Conservation (phyloP, 2,113 vertebrate genomes). For the Meleagris gallopavo region DNA sequence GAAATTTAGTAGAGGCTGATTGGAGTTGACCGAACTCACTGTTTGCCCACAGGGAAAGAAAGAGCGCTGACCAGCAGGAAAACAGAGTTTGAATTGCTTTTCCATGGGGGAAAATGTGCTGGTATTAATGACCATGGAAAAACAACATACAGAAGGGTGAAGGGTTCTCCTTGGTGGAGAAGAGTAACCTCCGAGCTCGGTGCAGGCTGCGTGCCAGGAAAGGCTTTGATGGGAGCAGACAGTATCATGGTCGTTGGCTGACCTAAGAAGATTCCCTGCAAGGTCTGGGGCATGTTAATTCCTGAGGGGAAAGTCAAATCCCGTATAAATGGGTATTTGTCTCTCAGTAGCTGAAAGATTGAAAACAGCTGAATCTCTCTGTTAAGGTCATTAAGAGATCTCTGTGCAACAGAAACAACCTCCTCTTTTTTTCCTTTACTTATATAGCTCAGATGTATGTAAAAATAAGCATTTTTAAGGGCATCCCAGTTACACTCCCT, state of each 20-base stretch:
- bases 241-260: background rate
- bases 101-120: background rate
- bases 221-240: background rate
- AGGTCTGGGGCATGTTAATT: background rate
- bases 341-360: background rate
- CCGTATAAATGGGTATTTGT: background rate
- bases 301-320: background rate
- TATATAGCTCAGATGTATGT: background rate
- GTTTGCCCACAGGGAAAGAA: background rate
- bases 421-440: background rate
- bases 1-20: background rate
- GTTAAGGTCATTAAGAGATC: background rate
- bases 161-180: background rate
- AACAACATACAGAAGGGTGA: background rate
- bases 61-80: background rate
- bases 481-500: background rate
- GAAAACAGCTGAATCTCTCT: background rate
- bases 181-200: rapidly evolving
- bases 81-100: background rate
- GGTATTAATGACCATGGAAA: background rate
- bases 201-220: background rate
- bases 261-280: background rate
- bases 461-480: slow-evolving; percentile 29
- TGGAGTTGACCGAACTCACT: background rate
- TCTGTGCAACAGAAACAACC: background rate